Percentiles rank a stretch among this genome's conserved stretches.
These are phyloP conservation scores for Syndactyla subalaris DNA, from an alignment of 2,797 vertebrate genomes.

Conservation along the genomic window DNA sequence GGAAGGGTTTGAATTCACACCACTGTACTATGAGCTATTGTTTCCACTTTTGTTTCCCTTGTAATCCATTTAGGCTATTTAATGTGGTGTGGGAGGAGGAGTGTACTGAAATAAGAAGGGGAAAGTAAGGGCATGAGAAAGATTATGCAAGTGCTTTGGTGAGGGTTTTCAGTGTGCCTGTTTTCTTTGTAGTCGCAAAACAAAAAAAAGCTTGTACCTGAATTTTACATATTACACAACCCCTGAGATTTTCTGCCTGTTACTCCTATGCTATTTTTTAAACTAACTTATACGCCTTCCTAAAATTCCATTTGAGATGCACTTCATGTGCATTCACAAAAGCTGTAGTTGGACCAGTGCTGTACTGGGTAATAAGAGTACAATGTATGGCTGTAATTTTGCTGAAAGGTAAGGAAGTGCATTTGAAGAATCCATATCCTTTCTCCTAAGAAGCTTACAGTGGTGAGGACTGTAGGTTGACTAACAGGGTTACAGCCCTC, in stretches of 20 bases:
- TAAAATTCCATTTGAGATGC: neutral
- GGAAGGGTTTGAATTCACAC: neutral
- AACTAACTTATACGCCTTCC: neutral
- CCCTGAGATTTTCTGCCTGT: neutral
- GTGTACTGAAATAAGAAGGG: neutral
- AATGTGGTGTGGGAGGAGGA: constrained; percentile 30
- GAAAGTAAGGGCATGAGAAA: constrained; percentile 60
- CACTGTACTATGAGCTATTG: neutral
- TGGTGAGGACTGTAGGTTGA: neutral
- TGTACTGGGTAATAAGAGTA: neutral
- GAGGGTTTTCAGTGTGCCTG: neutral
- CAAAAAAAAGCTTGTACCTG: neutral
- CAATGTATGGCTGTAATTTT: neutral
- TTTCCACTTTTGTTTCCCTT: neutral
- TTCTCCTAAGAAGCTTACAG: neutral
- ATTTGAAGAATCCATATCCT: neutral
- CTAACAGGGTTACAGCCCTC: neutral
- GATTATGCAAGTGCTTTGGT: neutral
- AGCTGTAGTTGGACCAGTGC: neutral
- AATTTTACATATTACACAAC: neutral
- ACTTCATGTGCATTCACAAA: neutral
- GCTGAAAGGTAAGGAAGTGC: neutral
- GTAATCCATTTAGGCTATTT: neutral
- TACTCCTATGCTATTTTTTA: neutral
- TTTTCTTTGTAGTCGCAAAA: neutral